Evolutionary conservation across 2,113 vertebrate genomes (phyloP), one percentile per base, ranked within the genome.

Genomic region (Ctenodactylus gundi): DNA sequence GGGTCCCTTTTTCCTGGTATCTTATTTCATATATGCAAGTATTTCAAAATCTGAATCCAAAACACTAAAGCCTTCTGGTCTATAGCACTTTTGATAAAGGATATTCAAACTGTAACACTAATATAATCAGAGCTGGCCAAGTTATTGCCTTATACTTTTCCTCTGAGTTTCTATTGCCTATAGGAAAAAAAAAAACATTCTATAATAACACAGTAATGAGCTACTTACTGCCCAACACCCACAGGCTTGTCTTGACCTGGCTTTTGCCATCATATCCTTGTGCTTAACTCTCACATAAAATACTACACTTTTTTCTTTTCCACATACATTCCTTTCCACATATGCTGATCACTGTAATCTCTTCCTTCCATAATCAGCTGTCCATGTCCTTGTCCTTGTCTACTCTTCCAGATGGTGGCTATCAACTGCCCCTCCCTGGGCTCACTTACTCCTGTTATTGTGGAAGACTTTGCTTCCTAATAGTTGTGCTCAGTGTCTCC

Each of bases 401-500:
- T 21, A 11, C 5, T 1, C 41, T 64, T 20, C 67, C 9, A 9
- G 44, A 20, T 7, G 1, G 12, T 55, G 53, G 27, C 3, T 65
- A 6, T 55, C 55, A 51, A 4, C 7, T 58, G 60, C 53, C 62
- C 27, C 60, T 60, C 64, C 46, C 75, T 72, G 65, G n/a, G 44
- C 83, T 65, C 78, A 44, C 81, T 82, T 14, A 1, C 29, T 68
- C 78, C 80, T 87, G 41, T 89, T 44, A 27, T 68, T 75, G 58
- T 8, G 53, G 49, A 18, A 70, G 84, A 46, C 86, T 83, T 84
- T 86, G 92, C 91, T 93, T 57, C 73, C 36, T 89, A 89, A 58
- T 88, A 78, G 86, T 78, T 13, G 1, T 39, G 29, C 29, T 44
- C 55, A 82, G 49, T 51, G 53, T 36, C 83, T 64, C n/a, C 12